A percentile compares a stretch with the other conserved stretches of the same genome.
These are phyloP conservation scores for Cepaea nemoralis DNA, from an alignment of 1,140 invertebrate species.

Conservation along the genomic window DNA sequence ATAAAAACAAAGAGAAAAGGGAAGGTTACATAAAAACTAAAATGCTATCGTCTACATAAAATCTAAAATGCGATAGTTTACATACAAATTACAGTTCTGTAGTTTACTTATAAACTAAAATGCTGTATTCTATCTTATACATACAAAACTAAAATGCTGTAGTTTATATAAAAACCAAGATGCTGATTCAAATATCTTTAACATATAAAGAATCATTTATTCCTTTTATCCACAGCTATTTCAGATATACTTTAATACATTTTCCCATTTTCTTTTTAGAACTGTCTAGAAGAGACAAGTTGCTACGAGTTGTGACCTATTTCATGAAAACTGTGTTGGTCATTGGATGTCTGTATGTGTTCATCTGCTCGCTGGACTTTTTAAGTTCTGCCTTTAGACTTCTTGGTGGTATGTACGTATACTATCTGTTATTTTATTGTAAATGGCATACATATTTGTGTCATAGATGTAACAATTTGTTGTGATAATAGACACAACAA, in stretches of 20 bases:
- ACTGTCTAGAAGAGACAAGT: constrained; percentile 27
- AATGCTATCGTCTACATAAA: too few relatives aligned
- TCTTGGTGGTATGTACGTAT: constrained; percentile 73
- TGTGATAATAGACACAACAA: too few relatives aligned
- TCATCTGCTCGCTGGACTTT: constrained; percentile 77
- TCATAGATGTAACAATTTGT: too few relatives aligned
- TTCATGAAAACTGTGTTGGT: constrained; percentile 63
- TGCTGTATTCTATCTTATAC: background rate
- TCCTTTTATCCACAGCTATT: background rate
- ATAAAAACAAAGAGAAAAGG: too few relatives aligned
- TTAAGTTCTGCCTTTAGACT: constrained; percentile 76
- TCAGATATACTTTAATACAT: background rate
- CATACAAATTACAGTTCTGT: too few relatives aligned
- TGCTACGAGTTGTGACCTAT: constrained; percentile 30
- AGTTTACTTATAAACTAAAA: background rate
- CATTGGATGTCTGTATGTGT: constrained; percentile 74
- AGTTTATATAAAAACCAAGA: background rate
- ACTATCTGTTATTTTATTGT: too few relatives aligned
- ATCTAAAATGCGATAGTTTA: too few relatives aligned
- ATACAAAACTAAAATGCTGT: background rate
- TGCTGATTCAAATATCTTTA: background rate
- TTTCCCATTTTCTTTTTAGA: constrained; percentile 39
- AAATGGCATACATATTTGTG: too few relatives aligned
- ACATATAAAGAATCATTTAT: background rate
- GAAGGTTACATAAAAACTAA: too few relatives aligned